These are phyloP conservation scores for Stictonetta naevosa DNA, from an alignment of 2,113 vertebrate species.

Conservation along the genomic window DNA sequence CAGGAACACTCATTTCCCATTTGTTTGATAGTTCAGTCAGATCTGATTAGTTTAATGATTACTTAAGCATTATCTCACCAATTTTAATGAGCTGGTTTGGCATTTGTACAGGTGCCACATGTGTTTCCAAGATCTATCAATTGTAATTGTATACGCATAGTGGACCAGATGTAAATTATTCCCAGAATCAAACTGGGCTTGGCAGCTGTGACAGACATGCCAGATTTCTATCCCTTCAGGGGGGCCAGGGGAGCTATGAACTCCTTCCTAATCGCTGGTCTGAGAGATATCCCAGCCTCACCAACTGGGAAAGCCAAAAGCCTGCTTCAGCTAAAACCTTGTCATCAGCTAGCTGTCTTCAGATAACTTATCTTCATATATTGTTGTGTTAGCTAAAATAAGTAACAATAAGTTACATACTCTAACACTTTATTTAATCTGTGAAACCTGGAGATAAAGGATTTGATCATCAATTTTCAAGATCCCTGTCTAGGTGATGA, in stretches of 20 bases:
- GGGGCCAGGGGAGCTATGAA: neutral
- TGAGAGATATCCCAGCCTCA: neutral
- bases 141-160: neutral
- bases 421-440: neutral
- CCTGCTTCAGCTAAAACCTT: neutral
- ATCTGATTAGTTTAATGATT: neutral
- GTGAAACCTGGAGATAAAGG: neutral
- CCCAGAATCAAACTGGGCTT: neutral
- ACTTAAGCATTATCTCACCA: neutral
- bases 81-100: neutral
- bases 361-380: neutral
- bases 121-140: neutral
- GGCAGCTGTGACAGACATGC: neutral
- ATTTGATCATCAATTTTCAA: neutral
- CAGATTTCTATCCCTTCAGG: neutral
- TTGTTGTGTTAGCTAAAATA: neutral
- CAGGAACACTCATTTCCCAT: neutral
- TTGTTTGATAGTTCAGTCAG: neutral
- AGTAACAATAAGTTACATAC: neutral
- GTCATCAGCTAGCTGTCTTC: neutral
- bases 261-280: neutral
- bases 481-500: neutral
- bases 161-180: neutral
- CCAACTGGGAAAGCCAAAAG: neutral
- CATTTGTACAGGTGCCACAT: neutral